Conservation (phyloP, 1,140 invertebrate genomes). For the Aricia agestis region DNA sequence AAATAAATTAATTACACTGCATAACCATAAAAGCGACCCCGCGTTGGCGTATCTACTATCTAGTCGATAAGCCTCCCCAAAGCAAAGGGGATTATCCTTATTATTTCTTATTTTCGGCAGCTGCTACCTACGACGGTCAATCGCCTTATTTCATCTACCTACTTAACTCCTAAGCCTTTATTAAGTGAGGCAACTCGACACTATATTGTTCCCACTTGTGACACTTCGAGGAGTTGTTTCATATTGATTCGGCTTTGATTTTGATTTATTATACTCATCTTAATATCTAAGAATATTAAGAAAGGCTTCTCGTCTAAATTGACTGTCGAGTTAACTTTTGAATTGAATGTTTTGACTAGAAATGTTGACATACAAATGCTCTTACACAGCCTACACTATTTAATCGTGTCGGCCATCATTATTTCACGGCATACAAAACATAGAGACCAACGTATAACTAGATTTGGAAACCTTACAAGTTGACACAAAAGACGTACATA, state of each 20-base stretch:
- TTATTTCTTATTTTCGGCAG: slow-evolving; percentile 55
- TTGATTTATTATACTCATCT: no score
- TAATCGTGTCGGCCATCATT: neutral
- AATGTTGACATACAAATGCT: no score
- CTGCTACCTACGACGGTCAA: slow-evolving; percentile 38
- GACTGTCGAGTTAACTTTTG: no score
- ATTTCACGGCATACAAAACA: neutral
- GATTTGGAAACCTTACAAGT: slow-evolving; percentile 3
- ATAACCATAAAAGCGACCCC: neutral
- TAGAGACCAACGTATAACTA: neutral
- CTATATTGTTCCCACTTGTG: slow-evolving; percentile 8
- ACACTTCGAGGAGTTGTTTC: neutral
- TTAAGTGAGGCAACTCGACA: slow-evolving; percentile 15
- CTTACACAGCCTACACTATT: no score
- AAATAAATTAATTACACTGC: slow-evolving; percentile 1
- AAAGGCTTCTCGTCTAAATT: no score
- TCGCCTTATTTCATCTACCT: slow-evolving; percentile 36
- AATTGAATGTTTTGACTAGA: no score
- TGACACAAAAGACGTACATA: slow-evolving; percentile 3
- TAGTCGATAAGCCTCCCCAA: slow-evolving; percentile 39
- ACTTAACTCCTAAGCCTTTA: slow-evolving; percentile 27
- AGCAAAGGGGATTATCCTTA: slow-evolving; percentile 55
- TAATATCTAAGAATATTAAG: no score
- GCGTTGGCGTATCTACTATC: neutral
- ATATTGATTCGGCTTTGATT: neutral